These are phyloP conservation scores for Charadrius vociferus DNA, from an alignment of 2,113 vertebrate species.

Conservation along the genomic window DNA sequence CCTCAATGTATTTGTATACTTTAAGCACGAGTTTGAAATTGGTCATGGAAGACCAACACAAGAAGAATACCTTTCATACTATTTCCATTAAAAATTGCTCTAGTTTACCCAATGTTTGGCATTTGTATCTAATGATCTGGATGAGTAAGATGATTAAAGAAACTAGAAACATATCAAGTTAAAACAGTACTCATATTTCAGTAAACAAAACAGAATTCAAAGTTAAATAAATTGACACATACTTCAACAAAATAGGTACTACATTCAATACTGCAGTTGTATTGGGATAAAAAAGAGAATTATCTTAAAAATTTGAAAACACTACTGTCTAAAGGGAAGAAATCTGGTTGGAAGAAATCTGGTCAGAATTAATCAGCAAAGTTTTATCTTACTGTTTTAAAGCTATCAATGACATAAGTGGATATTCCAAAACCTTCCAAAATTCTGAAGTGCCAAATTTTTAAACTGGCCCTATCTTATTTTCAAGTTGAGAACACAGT, in stretches of 20 bases:
- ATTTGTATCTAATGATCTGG: background rate
- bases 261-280: background rate
- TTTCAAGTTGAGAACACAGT: background rate
- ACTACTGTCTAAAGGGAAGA: background rate
- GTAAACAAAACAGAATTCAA: background rate
- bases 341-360: background rate
- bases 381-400: background rate
- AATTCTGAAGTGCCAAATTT: background rate
- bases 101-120: background rate
- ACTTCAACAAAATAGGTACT: background rate
- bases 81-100: background rate
- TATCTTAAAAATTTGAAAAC: background rate
- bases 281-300: background rate
- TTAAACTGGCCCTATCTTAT: background rate
- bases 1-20: background rate
- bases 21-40: background rate
- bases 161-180: background rate
- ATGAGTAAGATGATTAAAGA: background rate
- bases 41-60: background rate
- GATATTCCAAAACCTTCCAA: background rate
- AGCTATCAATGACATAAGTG: background rate
- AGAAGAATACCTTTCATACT: background rate
- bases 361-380: background rate
- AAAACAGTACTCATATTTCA: background rate
- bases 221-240: background rate